Percentiles rank a stretch among this genome's conserved stretches.
phyloP scores from a whole-genome alignment of 2,888 invertebrate genomes.

The Gibbula magus region DNA sequence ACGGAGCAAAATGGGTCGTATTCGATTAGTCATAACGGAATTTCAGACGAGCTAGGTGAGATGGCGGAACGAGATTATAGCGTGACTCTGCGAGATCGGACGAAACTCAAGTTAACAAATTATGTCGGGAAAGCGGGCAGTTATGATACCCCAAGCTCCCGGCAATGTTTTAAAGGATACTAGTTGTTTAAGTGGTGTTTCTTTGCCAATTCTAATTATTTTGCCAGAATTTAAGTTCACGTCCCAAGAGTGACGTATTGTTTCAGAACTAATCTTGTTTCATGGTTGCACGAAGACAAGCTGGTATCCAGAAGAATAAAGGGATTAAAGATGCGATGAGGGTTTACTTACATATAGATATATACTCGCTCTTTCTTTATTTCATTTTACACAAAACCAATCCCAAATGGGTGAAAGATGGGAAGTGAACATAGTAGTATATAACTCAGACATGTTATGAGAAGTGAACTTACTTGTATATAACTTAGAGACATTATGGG shows the following conservation, averaged over 20 bases:
- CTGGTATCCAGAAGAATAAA: too few species aligned
- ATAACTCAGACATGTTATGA: too few species aligned
- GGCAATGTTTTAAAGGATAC: neutral
- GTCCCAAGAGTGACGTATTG: neutral
- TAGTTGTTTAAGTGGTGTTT: neutral
- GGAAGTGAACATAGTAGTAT: too few species aligned
- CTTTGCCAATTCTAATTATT: neutral
- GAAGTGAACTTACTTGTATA: too few species aligned
- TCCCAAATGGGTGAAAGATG: too few species aligned
- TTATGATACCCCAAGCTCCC: slow-evolving; percentile 16
- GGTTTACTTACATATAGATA: too few species aligned
- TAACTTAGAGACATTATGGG: too few species aligned
- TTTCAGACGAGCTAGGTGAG: neutral
- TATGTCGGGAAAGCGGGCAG: neutral
- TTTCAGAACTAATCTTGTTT: neutral
- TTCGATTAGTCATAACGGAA: slow-evolving; percentile 21
- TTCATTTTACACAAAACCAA: too few species aligned
- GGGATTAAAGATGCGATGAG: too few species aligned
- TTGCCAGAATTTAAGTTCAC: neutral
- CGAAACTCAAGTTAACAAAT: slow-evolving; percentile 12
- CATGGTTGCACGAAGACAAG: neutral
- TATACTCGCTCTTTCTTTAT: too few species aligned
- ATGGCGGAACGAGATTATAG: slow-evolving; percentile 3
- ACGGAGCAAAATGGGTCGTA: neutral
- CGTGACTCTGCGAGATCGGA: slow-evolving; percentile 5